A percentile compares a stretch with the other conserved stretches of the same genome.
Conservation (phyloP, 2,113 vertebrate species). For the Etheostoma cragini region DNA sequence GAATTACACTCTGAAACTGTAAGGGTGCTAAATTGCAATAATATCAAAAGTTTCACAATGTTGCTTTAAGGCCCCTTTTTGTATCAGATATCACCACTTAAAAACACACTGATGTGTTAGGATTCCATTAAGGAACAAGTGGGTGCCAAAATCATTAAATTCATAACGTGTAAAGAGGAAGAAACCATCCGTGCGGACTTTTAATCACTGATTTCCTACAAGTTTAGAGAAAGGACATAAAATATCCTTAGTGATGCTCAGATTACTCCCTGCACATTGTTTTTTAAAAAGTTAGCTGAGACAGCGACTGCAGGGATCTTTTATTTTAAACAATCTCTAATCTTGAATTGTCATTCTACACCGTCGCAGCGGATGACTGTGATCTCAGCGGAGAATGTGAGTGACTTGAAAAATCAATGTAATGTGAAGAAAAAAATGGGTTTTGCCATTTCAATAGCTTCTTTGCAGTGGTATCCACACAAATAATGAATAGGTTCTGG, state of each 20-base stretch:
- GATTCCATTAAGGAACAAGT: background rate
- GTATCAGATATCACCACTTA: background rate
- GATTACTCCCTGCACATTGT: background rate
- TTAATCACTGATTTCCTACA: background rate
- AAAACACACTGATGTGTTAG: background rate
- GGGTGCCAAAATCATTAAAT: conserved; percentile 10
- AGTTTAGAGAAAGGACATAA: conserved; percentile 6
- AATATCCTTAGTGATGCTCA: background rate
- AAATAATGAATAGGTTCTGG: conserved; percentile 73
- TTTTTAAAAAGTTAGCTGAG: conserved; percentile 26
- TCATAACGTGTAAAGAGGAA: background rate
- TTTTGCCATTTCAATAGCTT: conserved; percentile 34
- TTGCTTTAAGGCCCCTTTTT: background rate
- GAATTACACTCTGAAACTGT: too few relatives aligned
- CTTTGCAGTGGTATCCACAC: conserved; percentile 42
- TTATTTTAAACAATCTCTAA: conserved; percentile 43
- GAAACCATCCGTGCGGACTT: background rate
- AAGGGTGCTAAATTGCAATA: too few relatives aligned
- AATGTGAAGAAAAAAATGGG: conserved; percentile 29
- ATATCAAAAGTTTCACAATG: too few relatives aligned
- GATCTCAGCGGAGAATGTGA: conserved; percentile 43
- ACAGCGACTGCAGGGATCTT: conserved; percentile 14
- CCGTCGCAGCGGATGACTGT: conserved; percentile 20
- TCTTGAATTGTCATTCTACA: conserved; percentile 51
- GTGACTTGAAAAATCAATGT: conserved; percentile 69